Evolutionary conservation across 1,140 invertebrate species (phyloP).

Genomic region (Diploscapter pachys): DNA sequence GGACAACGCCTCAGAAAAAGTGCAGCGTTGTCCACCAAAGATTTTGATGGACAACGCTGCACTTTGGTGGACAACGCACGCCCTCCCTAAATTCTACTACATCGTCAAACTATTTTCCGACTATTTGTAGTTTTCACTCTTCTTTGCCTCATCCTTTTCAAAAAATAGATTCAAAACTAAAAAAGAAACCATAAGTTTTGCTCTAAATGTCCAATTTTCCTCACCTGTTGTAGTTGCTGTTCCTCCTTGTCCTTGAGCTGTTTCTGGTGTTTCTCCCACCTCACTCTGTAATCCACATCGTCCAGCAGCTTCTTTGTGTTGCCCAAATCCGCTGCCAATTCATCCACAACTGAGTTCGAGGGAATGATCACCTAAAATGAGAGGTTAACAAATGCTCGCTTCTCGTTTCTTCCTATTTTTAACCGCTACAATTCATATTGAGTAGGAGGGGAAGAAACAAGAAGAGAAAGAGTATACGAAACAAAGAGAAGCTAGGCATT

Average conservation of each 20-base stretch:
- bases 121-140: too few species aligned
- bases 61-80: too few species aligned
- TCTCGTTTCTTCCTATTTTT: background rate
- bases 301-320: constrained; percentile 70
- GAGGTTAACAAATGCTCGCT: background rate
- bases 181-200: constrained; percentile 46
- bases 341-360: constrained; percentile 43
- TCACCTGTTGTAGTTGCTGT: constrained; percentile 78
- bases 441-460: background rate
- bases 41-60: too few species aligned
- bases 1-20: too few species aligned
- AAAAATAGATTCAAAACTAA: background rate
- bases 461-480: too few species aligned
- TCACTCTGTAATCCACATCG: constrained; percentile 86
- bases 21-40: too few species aligned
- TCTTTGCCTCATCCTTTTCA: too few species aligned
- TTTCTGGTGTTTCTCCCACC: constrained; percentile 88
- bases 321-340: constrained; percentile 31
- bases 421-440: background rate
- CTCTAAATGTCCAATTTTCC: background rate
- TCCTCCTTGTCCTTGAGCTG: constrained; percentile 68
- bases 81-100: too few species aligned
- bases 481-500: background rate
- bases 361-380: constrained; percentile 63
- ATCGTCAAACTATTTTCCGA: too few species aligned